phyloP scores from a whole-genome alignment of 2,888 invertebrate species.

The Smittia sp. region DNA sequence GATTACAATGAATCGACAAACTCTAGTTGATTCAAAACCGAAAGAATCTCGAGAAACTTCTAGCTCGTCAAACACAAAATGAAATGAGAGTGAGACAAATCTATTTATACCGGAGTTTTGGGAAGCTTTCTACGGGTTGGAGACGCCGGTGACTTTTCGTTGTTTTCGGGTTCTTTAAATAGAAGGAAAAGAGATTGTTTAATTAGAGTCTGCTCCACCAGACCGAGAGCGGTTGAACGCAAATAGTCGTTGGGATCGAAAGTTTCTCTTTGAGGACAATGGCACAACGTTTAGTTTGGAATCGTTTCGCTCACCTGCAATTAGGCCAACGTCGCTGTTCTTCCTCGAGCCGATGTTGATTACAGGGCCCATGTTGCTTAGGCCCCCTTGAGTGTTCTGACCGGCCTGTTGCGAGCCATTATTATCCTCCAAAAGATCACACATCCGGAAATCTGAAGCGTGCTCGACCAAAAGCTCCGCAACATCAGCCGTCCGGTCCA shows the following conservation, averaged over 20 bases:
- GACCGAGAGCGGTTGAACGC: neutral
- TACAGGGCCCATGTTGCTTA: neutral
- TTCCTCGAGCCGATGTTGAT: conserved; percentile 47
- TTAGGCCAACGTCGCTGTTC: conserved; percentile 53
- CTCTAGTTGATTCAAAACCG: too few relatives aligned
- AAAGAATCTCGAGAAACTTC: too few relatives aligned
- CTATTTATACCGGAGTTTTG: conserved; percentile 93
- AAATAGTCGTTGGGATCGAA: too few relatives aligned
- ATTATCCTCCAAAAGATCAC: conserved; percentile 68
- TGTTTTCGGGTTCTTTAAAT: conserved; percentile 68
- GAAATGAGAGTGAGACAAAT: too few relatives aligned
- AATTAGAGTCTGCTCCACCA: neutral
- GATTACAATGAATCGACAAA: too few relatives aligned
- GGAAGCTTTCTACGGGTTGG: conserved; percentile 92
- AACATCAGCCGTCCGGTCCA: conserved; percentile 82
- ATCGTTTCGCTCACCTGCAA: conserved; percentile 50
- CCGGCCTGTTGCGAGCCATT: conserved; percentile 56
- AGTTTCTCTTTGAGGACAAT: too few relatives aligned
- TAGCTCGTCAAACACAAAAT: too few relatives aligned
- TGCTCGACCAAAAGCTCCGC: conserved; percentile 85
- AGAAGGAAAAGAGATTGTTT: neutral
- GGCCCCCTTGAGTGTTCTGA: conserved; percentile 46
- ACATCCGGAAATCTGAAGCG: conserved; percentile 69
- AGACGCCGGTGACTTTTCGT: conserved; percentile 81
- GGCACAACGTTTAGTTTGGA: neutral